Conservation (phyloP, 2,113 vertebrate species). For the Plotosus lineatus region DNA sequence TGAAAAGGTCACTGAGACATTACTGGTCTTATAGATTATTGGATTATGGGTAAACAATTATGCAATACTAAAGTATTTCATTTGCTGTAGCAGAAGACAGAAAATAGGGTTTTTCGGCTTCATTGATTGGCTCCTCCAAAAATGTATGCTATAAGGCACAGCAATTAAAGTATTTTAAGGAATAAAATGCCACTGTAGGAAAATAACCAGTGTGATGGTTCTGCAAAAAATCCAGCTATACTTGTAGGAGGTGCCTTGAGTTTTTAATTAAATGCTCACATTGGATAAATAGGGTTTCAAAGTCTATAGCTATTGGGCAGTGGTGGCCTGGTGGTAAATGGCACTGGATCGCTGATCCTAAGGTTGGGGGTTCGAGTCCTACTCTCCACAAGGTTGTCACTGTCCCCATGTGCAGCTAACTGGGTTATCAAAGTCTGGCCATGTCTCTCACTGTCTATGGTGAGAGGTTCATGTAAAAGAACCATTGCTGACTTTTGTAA, state of each 20-base stretch:
- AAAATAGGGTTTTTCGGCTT: neutral
- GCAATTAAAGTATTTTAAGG: neutral
- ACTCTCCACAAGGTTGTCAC: too few relatives aligned
- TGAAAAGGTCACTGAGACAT: neutral
- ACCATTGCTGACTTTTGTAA: too few relatives aligned
- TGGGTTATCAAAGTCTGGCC: too few relatives aligned
- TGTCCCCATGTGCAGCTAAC: too few relatives aligned
- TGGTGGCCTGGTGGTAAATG: too few relatives aligned
- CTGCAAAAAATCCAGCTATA: neutral
- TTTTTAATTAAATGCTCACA: too few relatives aligned
- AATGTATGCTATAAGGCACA: neutral
- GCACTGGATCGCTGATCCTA: too few relatives aligned
- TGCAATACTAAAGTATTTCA: too few relatives aligned
- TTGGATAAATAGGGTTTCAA: neutral
- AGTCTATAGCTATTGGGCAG: too few relatives aligned
- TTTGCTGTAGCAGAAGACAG: neutral
- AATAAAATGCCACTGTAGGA: neutral
- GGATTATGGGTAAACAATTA: neutral
- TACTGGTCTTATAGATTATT: neutral
- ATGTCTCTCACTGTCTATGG: too few relatives aligned
- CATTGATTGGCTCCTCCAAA: neutral
- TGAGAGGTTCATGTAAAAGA: too few relatives aligned
- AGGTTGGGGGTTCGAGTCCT: too few relatives aligned
- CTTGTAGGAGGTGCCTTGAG: neutral
- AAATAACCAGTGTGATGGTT: neutral